Base-by-base conservation (phyloP, 2,888 invertebrate genomes). In the Melanostoma mellinum region DNA sequence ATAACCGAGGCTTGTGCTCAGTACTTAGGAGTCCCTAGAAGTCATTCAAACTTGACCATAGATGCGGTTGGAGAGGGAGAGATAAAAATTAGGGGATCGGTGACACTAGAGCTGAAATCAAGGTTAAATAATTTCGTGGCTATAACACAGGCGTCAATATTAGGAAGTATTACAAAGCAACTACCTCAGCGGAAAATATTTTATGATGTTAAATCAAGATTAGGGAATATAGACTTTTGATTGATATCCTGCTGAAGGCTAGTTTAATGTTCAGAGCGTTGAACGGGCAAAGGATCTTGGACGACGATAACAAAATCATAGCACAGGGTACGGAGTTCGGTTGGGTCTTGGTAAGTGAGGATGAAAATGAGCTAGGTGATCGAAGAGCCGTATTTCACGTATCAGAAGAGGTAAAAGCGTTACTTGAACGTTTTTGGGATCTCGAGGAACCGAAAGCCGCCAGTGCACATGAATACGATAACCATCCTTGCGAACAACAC, bases 1-100 rank as follows among this genome's bases (percentile, higher is more conserved):
- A 75, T 75, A 36, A 75, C 52, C 10, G 56, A 67, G 46, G 69
- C 60, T 6, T 76, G 68, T 40, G 68, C 32, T 3, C 60, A 61
- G 9, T 69, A 30, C 10, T 46, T 68, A 30, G 68, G 68, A 6
- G 35, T 68, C 0, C 20, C 3, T 3, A 40, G 65, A 20, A 20
- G 20, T 20, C 20, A 20, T 20, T 20, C 20, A 20, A 20, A 20
- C 20, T 20, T 20, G 20, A 20, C 20, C 20, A 20, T 20, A 20
- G 20, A 20, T 20, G 20, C 20, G 20, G 20, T 20, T 33, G 33
- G 4, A 52, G 52, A 52, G 10, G 52, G 52, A 4, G 52, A 33
- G 52, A 9, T 33, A 8, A 52, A 52, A 33, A 10, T 52, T 20
- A 20, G 20, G 3, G 52, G 52, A 4, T 52, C 52, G n/a, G 3